Conservation (phyloP, 92 coral and sea anemone genomes). For the Pocillopora grandis region DNA sequence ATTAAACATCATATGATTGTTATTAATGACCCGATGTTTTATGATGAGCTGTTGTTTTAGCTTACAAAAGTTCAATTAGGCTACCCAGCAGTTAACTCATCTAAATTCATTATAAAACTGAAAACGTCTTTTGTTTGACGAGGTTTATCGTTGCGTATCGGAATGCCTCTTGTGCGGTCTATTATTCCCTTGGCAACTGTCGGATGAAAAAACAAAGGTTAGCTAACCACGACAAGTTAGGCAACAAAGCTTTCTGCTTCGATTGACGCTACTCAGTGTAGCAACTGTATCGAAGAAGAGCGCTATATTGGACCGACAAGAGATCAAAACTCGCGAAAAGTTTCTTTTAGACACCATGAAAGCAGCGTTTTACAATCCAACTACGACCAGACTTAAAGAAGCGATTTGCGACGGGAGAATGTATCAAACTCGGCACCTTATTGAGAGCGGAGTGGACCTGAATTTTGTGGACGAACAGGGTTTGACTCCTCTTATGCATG, state of each 20-base stretch:
- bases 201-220: constrained; percentile 3
- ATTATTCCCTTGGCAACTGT: constrained; percentile 40
- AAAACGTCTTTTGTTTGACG: constrained; percentile 19
- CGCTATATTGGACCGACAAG: not conserved
- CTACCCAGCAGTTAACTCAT: not conserved
- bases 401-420: constrained; percentile 81
- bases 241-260: constrained; percentile 12
- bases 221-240: constrained; percentile 3
- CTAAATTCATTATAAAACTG: not conserved
- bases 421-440: constrained; percentile 82
- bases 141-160: constrained; percentile 24
- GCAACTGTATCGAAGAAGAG: constrained; percentile 3
- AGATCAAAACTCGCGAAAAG: constrained; percentile 8
- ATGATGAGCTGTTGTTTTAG: not conserved
- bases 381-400: constrained; percentile 68
- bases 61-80: constrained; percentile 19
- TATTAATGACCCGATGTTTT: too few species aligned
- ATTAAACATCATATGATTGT: too few species aligned
- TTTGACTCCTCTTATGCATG: constrained; percentile 83
- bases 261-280: constrained; percentile 1
- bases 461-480: constrained; percentile 83
- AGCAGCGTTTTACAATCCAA: constrained; percentile 7
- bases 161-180: constrained; percentile 24
- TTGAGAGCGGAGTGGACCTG: constrained; percentile 64
- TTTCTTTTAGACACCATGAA: constrained; percentile 29